These are phyloP conservation scores for Eufriesea mexicana DNA, from an alignment of 1,140 invertebrate species.

Conservation along the genomic window DNA sequence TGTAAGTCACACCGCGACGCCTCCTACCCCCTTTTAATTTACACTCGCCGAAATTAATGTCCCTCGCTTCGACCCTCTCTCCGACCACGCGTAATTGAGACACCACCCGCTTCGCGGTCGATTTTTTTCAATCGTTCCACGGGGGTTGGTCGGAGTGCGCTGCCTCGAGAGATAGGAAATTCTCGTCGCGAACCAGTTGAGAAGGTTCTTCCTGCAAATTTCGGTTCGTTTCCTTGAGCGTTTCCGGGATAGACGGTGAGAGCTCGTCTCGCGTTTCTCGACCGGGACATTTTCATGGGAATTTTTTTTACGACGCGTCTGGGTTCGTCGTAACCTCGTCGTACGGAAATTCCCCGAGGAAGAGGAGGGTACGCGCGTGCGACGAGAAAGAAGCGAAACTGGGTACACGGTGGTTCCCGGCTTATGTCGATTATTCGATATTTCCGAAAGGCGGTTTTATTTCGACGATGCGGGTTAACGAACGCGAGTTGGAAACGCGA, in stretches of 20 bases:
- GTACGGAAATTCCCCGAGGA: background rate
- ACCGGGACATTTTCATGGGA: background rate
- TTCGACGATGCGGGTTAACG: no score
- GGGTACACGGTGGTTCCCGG: no score
- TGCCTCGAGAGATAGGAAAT: background rate
- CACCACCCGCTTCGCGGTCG: background rate
- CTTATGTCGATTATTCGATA: no score
- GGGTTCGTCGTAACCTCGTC: background rate
- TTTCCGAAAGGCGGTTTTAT: no score
- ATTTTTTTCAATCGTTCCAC: constrained; percentile 44
- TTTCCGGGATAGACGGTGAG: background rate
- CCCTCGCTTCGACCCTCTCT: no score
- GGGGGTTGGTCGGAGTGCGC: no score
- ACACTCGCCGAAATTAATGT: constrained; percentile 60
- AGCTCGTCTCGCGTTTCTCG: background rate
- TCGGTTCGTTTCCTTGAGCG: background rate
- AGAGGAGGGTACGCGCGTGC: background rate
- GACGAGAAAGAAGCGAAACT: no score
- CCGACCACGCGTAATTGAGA: constrained; percentile 36
- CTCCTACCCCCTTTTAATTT: constrained; percentile 77
- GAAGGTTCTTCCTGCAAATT: background rate
- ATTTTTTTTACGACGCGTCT: background rate
- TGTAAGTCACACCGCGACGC: constrained; percentile 74
- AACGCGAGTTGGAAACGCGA: no score
- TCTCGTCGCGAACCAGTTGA: background rate